Conservation (phyloP, 2,888 invertebrate genomes). For the Andrena haemorrhoa region DNA sequence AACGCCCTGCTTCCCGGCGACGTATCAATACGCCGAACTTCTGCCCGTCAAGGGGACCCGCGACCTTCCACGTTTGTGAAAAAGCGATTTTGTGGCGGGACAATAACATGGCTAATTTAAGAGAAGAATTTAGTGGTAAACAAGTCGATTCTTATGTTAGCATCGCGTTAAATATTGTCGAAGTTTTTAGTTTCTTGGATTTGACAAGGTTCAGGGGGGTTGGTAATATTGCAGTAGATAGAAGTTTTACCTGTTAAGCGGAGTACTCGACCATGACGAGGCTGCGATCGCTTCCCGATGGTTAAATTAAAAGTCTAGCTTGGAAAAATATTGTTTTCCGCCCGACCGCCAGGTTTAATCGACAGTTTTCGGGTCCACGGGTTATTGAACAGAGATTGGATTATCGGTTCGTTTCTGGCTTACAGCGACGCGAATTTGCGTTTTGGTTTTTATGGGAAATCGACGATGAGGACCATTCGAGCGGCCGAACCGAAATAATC, state of each 20-base stretch:
- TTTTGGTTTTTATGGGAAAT: conserved; percentile 36
- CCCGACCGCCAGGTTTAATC: conserved; percentile 17
- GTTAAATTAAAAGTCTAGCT: conserved; percentile 40
- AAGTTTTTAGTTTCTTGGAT: too few species aligned
- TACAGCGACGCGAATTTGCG: not conserved
- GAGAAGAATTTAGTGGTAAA: not conserved
- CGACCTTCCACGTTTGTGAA: too few species aligned
- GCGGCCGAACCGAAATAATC: conserved; percentile 9
- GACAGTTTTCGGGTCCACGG: conserved; percentile 22
- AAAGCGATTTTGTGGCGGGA: too few species aligned
- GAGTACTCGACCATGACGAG: too few species aligned
- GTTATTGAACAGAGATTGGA: conserved; percentile 36
- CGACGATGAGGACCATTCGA: conserved; percentile 31
- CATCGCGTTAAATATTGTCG: too few species aligned
- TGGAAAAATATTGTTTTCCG: conserved; percentile 44
- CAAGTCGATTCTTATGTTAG: too few species aligned
- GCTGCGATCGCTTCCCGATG: conserved; percentile 14
- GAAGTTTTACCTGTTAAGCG: too few species aligned
- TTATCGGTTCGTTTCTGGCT: conserved; percentile 12
- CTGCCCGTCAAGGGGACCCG: not conserved
- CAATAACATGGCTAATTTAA: not conserved
- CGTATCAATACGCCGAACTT: conserved; percentile 8
- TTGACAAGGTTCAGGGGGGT: too few species aligned
- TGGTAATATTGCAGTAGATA: too few species aligned
- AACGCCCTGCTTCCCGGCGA: not conserved